Conservation (phyloP, 1,140 invertebrate species). For the Ceratina calcarata region DNA sequence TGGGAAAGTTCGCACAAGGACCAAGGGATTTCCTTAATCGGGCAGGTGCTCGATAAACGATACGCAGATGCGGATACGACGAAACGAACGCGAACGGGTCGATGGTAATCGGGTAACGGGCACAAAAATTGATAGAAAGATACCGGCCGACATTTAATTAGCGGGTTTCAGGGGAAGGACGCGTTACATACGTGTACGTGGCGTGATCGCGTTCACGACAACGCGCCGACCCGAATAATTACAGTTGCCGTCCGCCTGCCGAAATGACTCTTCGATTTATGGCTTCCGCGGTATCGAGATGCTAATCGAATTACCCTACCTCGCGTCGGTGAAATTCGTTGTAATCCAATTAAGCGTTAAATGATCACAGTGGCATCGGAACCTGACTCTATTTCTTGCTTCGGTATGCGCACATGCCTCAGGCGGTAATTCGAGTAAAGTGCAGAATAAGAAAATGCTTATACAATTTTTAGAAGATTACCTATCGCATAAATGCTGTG, state of each 20-base stretch:
- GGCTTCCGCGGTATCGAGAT: conserved; percentile 2
- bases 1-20: neutral
- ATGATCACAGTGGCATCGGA: neutral
- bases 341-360: conserved; percentile 31
- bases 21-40: neutral
- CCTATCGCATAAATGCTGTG: too few relatives aligned
- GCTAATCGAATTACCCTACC: conserved; percentile 24
- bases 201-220: conserved; percentile 15
- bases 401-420: too few relatives aligned
- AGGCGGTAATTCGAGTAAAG: too few relatives aligned
- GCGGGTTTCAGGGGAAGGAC: neutral
- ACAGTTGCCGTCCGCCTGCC: neutral
- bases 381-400: neutral
- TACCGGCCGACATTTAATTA: conserved; percentile 42
- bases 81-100: too few relatives aligned
- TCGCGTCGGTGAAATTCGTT: conserved; percentile 10
- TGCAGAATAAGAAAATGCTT: too few relatives aligned
- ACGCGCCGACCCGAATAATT: conserved; percentile 35
- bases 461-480: too few relatives aligned
- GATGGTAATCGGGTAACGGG: conserved; percentile 25
- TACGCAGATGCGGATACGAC: conserved; percentile 34
- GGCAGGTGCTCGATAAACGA: conserved; percentile 37
- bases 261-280: conserved; percentile 32
- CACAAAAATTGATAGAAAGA: conserved; percentile 39
- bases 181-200: neutral